These are phyloP conservation scores for Reticulitermes lucifugus DNA, from an alignment of 2,888 invertebrate genomes.

Conservation along the genomic window DNA sequence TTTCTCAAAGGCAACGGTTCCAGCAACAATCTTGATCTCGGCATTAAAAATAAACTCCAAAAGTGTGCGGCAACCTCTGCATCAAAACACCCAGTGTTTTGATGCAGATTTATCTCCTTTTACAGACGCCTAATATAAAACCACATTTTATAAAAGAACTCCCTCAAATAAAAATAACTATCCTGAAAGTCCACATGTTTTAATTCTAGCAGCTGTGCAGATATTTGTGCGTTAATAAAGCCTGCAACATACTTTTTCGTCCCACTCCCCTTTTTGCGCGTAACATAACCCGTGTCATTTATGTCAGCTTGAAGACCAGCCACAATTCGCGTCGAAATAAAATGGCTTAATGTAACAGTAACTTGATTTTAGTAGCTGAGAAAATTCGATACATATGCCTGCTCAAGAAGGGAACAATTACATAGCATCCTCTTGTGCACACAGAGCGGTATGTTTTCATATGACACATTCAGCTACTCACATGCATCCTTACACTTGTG, in stretches of 20 bases:
- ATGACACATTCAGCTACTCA: no score
- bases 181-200: slow-evolving; percentile 22
- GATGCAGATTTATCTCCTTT: slow-evolving; percentile 2
- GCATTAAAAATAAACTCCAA: background rate
- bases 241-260: background rate
- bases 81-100: slow-evolving; percentile 15
- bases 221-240: slow-evolving; percentile 33
- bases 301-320: background rate
- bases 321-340: background rate
- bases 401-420: background rate
- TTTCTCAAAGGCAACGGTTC: slow-evolving; percentile 28
- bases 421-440: no score
- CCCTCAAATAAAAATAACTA: slow-evolving; percentile 16
- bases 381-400: background rate
- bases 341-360: background rate
- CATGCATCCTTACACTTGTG: no score
- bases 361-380: background rate
- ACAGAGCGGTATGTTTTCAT: no score
- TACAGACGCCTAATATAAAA: slow-evolving; percentile 18
- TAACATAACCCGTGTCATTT: background rate
- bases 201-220: slow-evolving; percentile 18
- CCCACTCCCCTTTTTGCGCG: background rate
- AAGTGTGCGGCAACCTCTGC: background rate
- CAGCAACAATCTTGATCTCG: slow-evolving; percentile 4
- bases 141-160: background rate